Conservation (phyloP, 2,888 invertebrate species). For the Arrhopalites spinosus region DNA sequence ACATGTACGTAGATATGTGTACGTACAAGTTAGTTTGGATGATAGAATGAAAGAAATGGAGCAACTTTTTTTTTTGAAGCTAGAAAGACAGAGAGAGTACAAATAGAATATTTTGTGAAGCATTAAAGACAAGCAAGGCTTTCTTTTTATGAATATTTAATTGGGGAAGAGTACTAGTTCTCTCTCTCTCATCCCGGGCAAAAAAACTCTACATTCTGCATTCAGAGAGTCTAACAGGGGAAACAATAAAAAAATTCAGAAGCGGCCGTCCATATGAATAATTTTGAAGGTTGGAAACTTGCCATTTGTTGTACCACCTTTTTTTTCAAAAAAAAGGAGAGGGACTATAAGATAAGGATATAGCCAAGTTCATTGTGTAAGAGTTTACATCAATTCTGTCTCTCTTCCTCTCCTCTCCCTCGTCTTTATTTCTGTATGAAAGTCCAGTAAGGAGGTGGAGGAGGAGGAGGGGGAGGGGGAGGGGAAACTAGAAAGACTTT, state of each 20-base stretch:
- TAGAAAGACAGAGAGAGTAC: conserved; percentile 12
- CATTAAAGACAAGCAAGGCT: conserved; percentile 30
- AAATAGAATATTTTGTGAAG: conserved; percentile 32
- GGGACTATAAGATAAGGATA: too few relatives aligned
- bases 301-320: conserved; percentile 25
- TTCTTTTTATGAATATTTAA: conserved; percentile 41
- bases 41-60: neutral
- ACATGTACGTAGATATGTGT: too few relatives aligned
- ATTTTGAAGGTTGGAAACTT: conserved; percentile 39
- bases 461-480: neutral
- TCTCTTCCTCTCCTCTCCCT: conserved; percentile 1
- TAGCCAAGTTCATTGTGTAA: too few relatives aligned
- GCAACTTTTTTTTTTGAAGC: neutral
- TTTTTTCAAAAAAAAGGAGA: too few relatives aligned
- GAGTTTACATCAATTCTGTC: too few relatives aligned
- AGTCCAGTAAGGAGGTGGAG: neutral
- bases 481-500: neutral
- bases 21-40: too few relatives aligned
- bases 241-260: conserved; percentile 42
- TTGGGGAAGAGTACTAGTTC: conserved; percentile 8
- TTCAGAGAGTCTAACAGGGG: conserved; percentile 9
- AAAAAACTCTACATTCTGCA: neutral
- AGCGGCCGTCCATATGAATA: conserved; percentile 42
- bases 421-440: neutral
- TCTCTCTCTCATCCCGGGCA: neutral